These are phyloP conservation scores for Spondyliosoma cantharus DNA, from an alignment of 2,797 vertebrate species.

Conservation along the genomic window DNA sequence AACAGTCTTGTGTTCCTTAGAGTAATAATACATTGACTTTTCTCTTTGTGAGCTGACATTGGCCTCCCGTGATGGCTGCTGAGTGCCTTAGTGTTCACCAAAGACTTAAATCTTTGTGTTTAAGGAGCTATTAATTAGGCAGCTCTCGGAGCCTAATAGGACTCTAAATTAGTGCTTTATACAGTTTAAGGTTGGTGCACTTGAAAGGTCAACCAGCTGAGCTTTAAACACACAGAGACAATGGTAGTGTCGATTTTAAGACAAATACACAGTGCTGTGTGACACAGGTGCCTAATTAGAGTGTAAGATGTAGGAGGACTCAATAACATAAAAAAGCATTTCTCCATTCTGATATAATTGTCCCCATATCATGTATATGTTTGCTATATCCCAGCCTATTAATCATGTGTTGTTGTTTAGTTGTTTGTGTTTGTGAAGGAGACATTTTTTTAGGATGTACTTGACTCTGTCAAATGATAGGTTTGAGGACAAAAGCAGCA, in stretches of 20 bases:
- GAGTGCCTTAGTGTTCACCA: constrained; percentile 43
- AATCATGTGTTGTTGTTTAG: neutral
- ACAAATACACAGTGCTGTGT: constrained; percentile 31
- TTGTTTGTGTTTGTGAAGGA: constrained; percentile 13
- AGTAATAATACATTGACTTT: constrained; percentile 41
- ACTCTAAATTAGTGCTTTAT: constrained; percentile 71
- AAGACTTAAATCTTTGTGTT: constrained; percentile 66
- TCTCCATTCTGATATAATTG: neutral
- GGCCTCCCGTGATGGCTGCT: constrained; percentile 52
- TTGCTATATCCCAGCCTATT: neutral
- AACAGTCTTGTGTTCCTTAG: constrained; percentile 9
- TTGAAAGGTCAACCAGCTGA: constrained; percentile 64
- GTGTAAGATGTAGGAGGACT: neutral
- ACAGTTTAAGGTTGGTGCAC: constrained; percentile 32
- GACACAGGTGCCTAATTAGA: constrained; percentile 28
- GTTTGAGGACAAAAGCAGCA: constrained; percentile 24
- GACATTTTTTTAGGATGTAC: constrained; percentile 21
- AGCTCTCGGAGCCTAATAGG: constrained; percentile 54
- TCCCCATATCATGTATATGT: neutral
- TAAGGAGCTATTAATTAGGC: constrained; percentile 70
- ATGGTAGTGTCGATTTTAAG: constrained; percentile 22
- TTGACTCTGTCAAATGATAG: constrained; percentile 36
- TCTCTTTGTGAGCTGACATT: constrained; percentile 44
- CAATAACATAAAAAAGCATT: neutral
- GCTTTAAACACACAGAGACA: constrained; percentile 46